Evolutionary conservation across 2,888 invertebrate genomes (phyloP).

Genomic region (Allolobophora icterica): DNA sequence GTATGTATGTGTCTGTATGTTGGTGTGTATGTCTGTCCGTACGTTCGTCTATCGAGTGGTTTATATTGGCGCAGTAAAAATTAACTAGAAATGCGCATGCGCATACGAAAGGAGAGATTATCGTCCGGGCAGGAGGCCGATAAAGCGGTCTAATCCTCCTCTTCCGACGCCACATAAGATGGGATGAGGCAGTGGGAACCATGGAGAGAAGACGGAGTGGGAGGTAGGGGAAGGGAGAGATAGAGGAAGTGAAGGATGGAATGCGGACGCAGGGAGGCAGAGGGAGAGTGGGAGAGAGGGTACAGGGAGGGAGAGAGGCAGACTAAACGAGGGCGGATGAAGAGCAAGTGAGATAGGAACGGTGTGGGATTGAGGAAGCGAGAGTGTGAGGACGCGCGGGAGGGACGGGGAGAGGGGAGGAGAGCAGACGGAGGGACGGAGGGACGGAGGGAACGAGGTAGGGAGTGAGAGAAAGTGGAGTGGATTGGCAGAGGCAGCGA

Average conservation of each 20-base stretch:
- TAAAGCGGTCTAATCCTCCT: neutral
- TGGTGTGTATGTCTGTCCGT: too few species aligned
- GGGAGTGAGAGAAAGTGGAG: neutral
- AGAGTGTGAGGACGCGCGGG: neutral
- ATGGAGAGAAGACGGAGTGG: neutral
- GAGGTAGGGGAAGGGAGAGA: neutral
- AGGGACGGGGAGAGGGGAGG: neutral
- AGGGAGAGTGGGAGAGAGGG: too few species aligned
- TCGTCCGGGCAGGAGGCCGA: neutral
- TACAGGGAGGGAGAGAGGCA: neutral
- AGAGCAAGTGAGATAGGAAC: neutral
- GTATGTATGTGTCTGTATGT: too few species aligned
- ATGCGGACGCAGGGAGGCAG: too few species aligned
- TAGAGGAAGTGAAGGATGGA: neutral
- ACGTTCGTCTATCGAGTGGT: neutral
- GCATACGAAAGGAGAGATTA: neutral
- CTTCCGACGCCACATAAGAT: neutral
- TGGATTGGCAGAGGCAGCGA: neutral
- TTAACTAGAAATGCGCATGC: neutral
- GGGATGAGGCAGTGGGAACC: neutral
- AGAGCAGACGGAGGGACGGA: neutral
- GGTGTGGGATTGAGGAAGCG: neutral
- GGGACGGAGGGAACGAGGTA: neutral
- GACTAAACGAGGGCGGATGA: neutral
- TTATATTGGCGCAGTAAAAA: slow-evolving; percentile 5